phyloP scores from a whole-genome alignment of 2,797 vertebrate species.

The Calcarius lapponicus region DNA sequence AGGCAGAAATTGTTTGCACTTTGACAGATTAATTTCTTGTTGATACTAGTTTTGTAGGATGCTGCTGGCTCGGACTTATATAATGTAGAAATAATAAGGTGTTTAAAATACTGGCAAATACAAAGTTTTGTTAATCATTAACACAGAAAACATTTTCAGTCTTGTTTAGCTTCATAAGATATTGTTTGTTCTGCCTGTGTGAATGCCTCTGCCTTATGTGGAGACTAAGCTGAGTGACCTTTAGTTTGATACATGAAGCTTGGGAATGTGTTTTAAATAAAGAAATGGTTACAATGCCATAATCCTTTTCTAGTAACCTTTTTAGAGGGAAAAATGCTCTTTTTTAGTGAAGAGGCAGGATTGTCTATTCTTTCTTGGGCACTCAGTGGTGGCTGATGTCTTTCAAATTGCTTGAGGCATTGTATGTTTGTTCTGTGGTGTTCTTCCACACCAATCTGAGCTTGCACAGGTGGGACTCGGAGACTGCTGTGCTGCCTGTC shows the following conservation, averaged over 20 bases:
- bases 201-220: background rate
- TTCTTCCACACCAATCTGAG: background rate
- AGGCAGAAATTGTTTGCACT: conserved; percentile 42
- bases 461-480: background rate
- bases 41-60: background rate
- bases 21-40: conserved; percentile 36
- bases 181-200: background rate
- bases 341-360: background rate
- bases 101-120: background rate
- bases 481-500: background rate
- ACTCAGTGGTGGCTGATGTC: background rate
- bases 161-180: background rate
- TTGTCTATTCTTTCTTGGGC: background rate
- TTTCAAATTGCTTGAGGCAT: background rate
- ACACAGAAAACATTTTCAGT: background rate
- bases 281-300: background rate
- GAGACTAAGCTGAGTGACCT: background rate
- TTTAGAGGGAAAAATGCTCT: background rate
- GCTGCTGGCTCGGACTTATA: background rate
- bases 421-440: background rate
- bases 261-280: background rate
- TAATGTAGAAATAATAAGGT: conserved; percentile 20
- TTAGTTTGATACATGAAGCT: background rate
- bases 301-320: background rate
- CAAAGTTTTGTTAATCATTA: background rate